phyloP scores from a whole-genome alignment of 2,113 vertebrate species.

The Boleophthalmus pectinirostris region DNA sequence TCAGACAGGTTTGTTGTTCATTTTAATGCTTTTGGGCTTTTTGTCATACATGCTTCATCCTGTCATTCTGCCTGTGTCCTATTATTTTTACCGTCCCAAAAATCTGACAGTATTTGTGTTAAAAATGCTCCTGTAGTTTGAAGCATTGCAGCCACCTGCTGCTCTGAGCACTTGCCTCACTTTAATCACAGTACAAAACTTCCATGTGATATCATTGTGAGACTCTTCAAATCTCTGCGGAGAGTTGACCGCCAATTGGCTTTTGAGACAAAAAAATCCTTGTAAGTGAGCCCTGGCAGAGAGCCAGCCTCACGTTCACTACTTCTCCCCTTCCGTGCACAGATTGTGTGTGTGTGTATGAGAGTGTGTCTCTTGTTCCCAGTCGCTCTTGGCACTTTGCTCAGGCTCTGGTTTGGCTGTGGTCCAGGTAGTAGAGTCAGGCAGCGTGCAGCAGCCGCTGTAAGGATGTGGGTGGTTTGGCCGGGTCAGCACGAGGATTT shows the following conservation, averaged over 20 bases:
- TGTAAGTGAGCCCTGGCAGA: conserved; percentile 73
- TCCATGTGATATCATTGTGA: conserved; percentile 43
- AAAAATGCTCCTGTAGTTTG: conserved; percentile 13
- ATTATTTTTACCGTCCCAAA: background rate
- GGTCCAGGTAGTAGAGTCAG: conserved; percentile 63
- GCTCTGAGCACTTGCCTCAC: conserved; percentile 51
- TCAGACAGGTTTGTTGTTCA: conserved; percentile 87
- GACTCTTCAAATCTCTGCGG: conserved; percentile 43
- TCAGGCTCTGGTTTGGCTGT: conserved; percentile 68
- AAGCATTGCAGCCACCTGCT: conserved; percentile 41
- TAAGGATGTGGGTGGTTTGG: conserved; percentile 62
- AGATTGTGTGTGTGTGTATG: conserved; percentile 17
- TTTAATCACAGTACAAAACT: conserved; percentile 33
- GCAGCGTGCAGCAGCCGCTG: conserved; percentile 45
- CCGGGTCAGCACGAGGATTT: conserved; percentile 61
- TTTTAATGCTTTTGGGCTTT: background rate
- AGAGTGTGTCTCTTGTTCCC: conserved; percentile 26
- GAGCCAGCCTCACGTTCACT: conserved; percentile 57
- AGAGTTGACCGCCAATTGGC: conserved; percentile 59
- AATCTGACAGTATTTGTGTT: background rate
- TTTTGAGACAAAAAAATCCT: conserved; percentile 64
- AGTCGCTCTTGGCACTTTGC: conserved; percentile 52
- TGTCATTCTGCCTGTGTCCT: background rate
- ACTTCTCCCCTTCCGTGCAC: conserved; percentile 40
- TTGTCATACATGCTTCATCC: background rate